Percentiles rank a stretch among this genome's conserved stretches.
phyloP scores from a whole-genome alignment of 2,797 vertebrate genomes.

The Petrocephalus sullivani region DNA sequence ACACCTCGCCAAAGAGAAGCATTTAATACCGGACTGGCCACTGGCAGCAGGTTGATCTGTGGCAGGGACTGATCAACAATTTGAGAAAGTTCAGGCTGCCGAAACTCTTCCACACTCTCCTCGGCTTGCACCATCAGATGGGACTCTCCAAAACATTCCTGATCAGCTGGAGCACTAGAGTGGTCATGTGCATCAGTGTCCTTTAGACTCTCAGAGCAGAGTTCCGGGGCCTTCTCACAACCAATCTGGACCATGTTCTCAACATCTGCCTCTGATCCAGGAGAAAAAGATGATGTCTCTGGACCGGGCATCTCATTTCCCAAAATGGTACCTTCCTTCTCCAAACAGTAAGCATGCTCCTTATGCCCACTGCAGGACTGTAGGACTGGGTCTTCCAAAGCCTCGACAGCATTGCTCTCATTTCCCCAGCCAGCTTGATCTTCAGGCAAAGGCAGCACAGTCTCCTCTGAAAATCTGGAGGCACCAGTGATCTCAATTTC shows the following conservation, averaged over 20 bases:
- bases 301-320: not conserved
- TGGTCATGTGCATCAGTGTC: not conserved
- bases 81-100: not conserved
- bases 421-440: not conserved
- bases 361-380: slow-evolving; percentile 27
- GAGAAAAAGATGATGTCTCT: not conserved
- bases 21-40: not conserved
- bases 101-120: not conserved
- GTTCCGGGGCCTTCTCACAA: not conserved
- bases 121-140: not conserved
- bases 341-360: slow-evolving; percentile 50
- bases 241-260: not conserved
- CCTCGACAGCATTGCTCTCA: slow-evolving; percentile 28
- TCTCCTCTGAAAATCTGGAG: slow-evolving; percentile 37
- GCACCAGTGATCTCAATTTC: slow-evolving; percentile 48
- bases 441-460: slow-evolving; percentile 33
- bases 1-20: not conserved
- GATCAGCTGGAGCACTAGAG: not conserved
- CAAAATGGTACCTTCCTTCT: slow-evolving; percentile 4
- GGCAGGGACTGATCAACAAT: not conserved
- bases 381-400: slow-evolving; percentile 10
- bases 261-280: not conserved
- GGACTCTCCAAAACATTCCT: not conserved
- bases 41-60: not conserved
- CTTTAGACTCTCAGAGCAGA: not conserved